phyloP scores from a whole-genome alignment of 2,113 vertebrate species.

The Neotoma lepida region DNA sequence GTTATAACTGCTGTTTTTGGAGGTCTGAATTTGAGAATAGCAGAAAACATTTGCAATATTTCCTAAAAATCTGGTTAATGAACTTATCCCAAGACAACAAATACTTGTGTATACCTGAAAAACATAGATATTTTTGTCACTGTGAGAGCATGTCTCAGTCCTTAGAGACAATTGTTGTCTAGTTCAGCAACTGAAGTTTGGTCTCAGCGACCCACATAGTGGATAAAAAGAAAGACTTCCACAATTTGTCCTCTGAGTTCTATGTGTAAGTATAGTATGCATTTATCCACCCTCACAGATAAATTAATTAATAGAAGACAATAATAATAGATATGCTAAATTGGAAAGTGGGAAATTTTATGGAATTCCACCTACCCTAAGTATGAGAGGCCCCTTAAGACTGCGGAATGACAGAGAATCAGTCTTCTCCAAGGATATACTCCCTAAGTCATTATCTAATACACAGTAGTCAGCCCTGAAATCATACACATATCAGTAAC shows the following conservation, averaged over 20 bases:
- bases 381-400: neutral
- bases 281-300: neutral
- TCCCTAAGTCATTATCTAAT: neutral
- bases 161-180: neutral
- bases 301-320: neutral
- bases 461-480: neutral
- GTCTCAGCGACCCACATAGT: neutral
- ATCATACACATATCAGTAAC: neutral
- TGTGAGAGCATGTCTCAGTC: no score
- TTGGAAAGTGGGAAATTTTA: neutral
- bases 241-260: neutral
- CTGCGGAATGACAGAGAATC: neutral
- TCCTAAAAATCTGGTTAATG: neutral
- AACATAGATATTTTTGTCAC: neutral
- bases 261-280: no score
- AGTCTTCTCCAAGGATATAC: neutral
- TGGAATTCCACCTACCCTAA: neutral
- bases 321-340: neutral
- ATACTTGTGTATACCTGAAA: neutral
- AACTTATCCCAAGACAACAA: neutral
- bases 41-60: neutral
- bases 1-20: neutral
- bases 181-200: neutral
- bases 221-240: neutral
- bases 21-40: accelerated